Percentiles rank a stretch among this genome's conserved stretches.
Evolutionary conservation across 2,888 invertebrate genomes (phyloP).

Genomic region (Leptinotarsa tumamoca): DNA sequence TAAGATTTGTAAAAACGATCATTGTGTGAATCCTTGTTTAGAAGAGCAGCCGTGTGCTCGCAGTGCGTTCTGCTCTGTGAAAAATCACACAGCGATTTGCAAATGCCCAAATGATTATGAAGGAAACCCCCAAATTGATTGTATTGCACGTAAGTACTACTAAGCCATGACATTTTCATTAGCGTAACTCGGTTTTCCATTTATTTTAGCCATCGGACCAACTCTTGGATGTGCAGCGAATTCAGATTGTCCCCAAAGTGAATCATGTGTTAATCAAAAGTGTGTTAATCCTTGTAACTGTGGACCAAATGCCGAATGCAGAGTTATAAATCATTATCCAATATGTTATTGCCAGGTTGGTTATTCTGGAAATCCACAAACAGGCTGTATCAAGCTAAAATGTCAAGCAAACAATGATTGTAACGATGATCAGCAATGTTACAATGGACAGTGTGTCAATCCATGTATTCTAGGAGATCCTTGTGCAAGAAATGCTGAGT

Average conservation of each 20-base stretch:
- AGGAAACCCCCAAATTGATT: conserved; percentile 79
- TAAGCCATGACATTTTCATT: conserved; percentile 12
- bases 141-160: conserved; percentile 83
- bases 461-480: conserved; percentile 85
- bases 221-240: conserved; percentile 82
- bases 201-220: conserved; percentile 70
- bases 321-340: conserved; percentile 85
- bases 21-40: conserved; percentile 83
- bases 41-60: conserved; percentile 78
- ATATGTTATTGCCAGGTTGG: conserved; percentile 86
- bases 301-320: conserved; percentile 85
- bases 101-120: conserved; percentile 83
- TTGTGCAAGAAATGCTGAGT: conserved; percentile 87
- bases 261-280: conserved; percentile 84
- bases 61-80: conserved; percentile 85
- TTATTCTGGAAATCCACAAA: conserved; percentile 87
- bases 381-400: conserved; percentile 83
- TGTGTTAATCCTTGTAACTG: conserved; percentile 90
- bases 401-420: conserved; percentile 88
- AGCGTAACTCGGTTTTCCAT: conserved; percentile 8
- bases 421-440: conserved; percentile 82
- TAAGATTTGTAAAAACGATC: conserved; percentile 80
- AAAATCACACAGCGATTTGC: conserved; percentile 81
- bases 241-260: conserved; percentile 83
- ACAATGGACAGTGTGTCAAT: conserved; percentile 84